These are phyloP conservation scores for Oreochromis grahami DNA, from an alignment of 2,797 vertebrate species.

Conservation along the genomic window DNA sequence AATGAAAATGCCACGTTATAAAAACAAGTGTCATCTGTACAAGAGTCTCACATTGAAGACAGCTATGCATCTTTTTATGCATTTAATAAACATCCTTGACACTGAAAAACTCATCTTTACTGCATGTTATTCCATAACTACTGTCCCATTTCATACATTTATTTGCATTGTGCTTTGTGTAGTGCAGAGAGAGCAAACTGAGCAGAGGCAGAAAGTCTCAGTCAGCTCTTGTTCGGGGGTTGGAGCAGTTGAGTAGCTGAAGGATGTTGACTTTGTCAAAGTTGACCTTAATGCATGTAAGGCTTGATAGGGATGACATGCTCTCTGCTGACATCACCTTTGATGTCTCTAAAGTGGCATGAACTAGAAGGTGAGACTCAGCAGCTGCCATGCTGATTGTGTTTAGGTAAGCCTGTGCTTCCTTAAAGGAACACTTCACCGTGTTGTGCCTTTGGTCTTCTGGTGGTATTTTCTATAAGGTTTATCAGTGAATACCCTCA, in stretches of 20 bases:
- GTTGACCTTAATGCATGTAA: constrained; percentile 49
- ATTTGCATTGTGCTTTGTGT: background rate
- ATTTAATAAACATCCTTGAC: background rate
- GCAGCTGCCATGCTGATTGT: constrained; percentile 15
- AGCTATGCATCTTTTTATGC: background rate
- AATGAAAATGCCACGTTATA: background rate
- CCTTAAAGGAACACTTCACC: constrained; percentile 1
- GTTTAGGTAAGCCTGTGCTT: background rate
- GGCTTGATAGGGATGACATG: constrained; percentile 55
- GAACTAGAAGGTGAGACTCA: constrained; percentile 37
- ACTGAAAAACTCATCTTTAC: background rate
- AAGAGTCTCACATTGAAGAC: background rate
- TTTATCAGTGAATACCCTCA: background rate
- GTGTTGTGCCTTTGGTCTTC: background rate
- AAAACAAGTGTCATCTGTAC: background rate
- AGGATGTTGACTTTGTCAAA: constrained; percentile 48
- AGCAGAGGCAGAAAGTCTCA: background rate
- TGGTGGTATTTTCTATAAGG: background rate
- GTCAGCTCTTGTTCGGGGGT: constrained; percentile 36
- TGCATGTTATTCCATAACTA: background rate
- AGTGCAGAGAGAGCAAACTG: background rate
- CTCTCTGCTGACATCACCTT: constrained; percentile 49
- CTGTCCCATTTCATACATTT: background rate
- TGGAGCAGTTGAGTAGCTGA: constrained; percentile 19
- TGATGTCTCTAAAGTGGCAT: constrained; percentile 53